A percentile compares a stretch with the other conserved stretches of the same genome.
These are phyloP conservation scores for Chelmon rostratus DNA, from an alignment of 2,797 vertebrate genomes.

Conservation along the genomic window DNA sequence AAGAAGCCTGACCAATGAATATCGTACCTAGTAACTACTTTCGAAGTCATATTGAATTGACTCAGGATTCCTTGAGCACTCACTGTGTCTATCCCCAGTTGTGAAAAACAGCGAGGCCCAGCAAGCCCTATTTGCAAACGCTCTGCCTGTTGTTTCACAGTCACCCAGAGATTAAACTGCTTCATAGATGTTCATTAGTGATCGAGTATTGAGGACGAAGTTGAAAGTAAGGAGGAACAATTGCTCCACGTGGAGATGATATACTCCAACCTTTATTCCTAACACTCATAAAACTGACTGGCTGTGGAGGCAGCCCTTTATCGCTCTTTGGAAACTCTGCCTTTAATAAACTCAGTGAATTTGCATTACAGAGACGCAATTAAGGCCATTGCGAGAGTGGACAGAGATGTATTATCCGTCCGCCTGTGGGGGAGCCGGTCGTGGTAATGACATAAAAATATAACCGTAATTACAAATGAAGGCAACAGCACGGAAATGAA, in stretches of 20 bases:
- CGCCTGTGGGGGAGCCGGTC: slow-evolving; percentile 44
- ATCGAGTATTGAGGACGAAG: slow-evolving; percentile 2
- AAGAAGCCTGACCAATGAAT: neutral
- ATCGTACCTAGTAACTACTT: neutral
- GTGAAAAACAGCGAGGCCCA: neutral
- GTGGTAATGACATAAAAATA: slow-evolving; percentile 72
- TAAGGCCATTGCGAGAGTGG: slow-evolving; percentile 55
- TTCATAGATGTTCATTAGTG: slow-evolving; percentile 12
- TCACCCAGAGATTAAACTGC: neutral
- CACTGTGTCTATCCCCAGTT: neutral
- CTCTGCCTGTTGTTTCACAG: neutral
- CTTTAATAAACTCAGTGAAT: slow-evolving; percentile 60
- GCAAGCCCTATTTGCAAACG: neutral
- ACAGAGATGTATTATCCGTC: slow-evolving; percentile 70
- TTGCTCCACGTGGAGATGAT: slow-evolving; percentile 17
- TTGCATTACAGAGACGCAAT: slow-evolving; percentile 65
- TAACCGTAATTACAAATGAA: slow-evolving; percentile 78
- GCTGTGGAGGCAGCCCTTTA: slow-evolving; percentile 43
- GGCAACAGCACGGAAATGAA: slow-evolving; percentile 69
- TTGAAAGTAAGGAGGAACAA: slow-evolving; percentile 16
- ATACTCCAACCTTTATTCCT: slow-evolving; percentile 9
- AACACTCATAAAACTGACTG: slow-evolving; percentile 42
- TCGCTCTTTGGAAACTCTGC: slow-evolving; percentile 42
- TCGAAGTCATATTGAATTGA: neutral
- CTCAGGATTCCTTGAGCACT: neutral